Evolutionary conservation across 2,888 invertebrate genomes (phyloP).

Genomic region (Eugnorisma glareosa): DNA sequence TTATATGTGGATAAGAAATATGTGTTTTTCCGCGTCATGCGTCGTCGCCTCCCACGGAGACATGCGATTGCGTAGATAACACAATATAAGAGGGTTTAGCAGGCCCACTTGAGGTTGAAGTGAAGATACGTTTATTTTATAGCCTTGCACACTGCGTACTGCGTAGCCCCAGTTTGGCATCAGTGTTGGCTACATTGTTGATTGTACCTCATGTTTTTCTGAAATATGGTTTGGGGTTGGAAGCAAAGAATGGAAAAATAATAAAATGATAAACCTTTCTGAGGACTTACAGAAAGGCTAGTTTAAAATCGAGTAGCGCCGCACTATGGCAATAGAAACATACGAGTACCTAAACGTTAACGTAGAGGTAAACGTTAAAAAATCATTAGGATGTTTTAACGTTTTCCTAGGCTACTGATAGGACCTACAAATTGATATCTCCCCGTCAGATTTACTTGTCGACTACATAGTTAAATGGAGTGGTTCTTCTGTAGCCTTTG

Average conservation of each 20-base stretch:
- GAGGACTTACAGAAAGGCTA: neutral
- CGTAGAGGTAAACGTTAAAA: too few relatives aligned
- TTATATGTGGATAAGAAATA: slow-evolving; percentile 53
- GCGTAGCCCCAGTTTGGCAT: neutral
- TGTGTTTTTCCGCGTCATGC: slow-evolving; percentile 49
- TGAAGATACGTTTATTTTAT: neutral
- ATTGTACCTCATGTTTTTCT: neutral
- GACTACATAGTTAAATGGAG: neutral
- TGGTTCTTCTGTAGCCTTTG: slow-evolving; percentile 34
- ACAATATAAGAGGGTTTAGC: slow-evolving; percentile 2
- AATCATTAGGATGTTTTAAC: neutral
- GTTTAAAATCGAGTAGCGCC: neutral
- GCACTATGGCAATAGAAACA: neutral
- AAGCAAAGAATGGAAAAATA: neutral
- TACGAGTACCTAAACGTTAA: neutral
- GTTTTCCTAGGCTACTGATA: too few relatives aligned
- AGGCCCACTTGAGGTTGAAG: neutral
- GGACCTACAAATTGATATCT: neutral
- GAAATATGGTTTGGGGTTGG: too few relatives aligned
- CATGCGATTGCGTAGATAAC: slow-evolving; percentile 32
- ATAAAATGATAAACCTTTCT: neutral
- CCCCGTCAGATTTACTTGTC: neutral
- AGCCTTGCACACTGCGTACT: neutral
- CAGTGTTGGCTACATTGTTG: neutral
- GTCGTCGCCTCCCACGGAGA: slow-evolving; percentile 44